Percentiles rank a stretch among this genome's conserved stretches.
Conservation (phyloP, 2,113 vertebrate species). For the Pseudois nayaur region DNA sequence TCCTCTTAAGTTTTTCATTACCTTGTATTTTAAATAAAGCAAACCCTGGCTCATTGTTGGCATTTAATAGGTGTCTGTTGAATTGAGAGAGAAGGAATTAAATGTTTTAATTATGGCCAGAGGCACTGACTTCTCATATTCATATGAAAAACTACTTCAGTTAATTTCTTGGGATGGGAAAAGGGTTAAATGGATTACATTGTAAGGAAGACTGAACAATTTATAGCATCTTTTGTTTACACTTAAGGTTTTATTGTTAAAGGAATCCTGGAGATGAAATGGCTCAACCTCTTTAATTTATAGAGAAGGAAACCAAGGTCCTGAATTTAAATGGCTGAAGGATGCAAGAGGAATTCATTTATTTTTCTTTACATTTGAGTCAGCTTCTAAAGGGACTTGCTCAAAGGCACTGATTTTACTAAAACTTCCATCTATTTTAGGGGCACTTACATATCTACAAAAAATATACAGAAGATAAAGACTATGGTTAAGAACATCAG, state of each 20-base stretch:
- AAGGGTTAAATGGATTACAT: not conserved
- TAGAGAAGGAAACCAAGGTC: not conserved
- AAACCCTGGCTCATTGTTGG: not conserved
- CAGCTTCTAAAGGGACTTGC: not conserved
- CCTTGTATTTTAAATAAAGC: conserved; percentile 30
- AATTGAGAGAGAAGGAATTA: conserved; percentile 11
- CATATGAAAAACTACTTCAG: not conserved
- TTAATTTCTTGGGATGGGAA: not conserved
- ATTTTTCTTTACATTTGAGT: not conserved
- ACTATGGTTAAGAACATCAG: not conserved
- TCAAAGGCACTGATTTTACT: not conserved
- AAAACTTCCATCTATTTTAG: not conserved
- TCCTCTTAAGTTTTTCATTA: conserved; percentile 35
- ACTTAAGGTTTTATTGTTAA: not conserved
- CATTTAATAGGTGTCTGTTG: not conserved
- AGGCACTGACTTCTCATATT: not conserved
- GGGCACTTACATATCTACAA: not conserved
- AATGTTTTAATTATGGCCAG: conserved; percentile 22
- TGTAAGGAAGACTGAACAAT: not conserved
- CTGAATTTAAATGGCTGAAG: not conserved
- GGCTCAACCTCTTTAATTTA: not conserved
- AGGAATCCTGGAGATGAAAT: not conserved
- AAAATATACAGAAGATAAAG: not conserved
- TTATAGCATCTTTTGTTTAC: not conserved
- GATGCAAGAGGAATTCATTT: not conserved